Evolutionary conservation across 2,888 invertebrate genomes (phyloP).

Genomic region (Zaprionus obscuricornis): DNA sequence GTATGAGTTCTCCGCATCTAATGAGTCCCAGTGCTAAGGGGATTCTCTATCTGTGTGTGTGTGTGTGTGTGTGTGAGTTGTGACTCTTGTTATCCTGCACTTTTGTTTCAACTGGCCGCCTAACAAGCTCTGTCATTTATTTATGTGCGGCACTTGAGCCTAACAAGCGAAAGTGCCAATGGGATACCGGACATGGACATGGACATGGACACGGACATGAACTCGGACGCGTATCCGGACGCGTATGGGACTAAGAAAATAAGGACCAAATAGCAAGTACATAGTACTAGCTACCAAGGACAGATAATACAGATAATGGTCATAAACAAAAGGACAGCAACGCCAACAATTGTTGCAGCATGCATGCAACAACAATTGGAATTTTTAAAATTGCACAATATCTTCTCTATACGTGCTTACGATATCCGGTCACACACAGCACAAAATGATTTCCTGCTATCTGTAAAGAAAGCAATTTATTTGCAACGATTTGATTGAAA

Average conservation of each 20-base stretch:
- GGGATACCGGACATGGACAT: slow-evolving; percentile 19
- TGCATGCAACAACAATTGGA: slow-evolving; percentile 42
- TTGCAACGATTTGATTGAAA: slow-evolving; percentile 53
- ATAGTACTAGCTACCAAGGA: neutral
- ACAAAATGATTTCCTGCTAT: too few species aligned
- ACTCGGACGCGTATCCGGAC: too few species aligned
- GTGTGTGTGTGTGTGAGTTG: slow-evolving; percentile 43
- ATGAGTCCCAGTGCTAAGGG: slow-evolving; percentile 53
- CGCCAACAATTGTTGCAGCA: neutral
- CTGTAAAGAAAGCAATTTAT: slow-evolving; percentile 56
- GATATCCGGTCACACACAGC: too few species aligned
- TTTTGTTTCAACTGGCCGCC: slow-evolving; percentile 35
- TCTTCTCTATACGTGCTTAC: neutral
- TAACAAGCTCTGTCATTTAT: slow-evolving; percentile 70
- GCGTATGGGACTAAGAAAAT: too few species aligned
- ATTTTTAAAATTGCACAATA: slow-evolving; percentile 53
- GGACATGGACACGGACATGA: neutral
- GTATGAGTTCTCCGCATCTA: slow-evolving; percentile 32
- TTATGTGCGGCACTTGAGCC: slow-evolving; percentile 69
- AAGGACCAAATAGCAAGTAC: slow-evolving; percentile 6
- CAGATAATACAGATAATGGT: slow-evolving; percentile 14
- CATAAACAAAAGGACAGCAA: slow-evolving; percentile 49
- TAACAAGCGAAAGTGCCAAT: slow-evolving; percentile 69
- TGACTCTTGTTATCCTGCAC: slow-evolving; percentile 61
- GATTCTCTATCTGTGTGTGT: too few species aligned